Evolutionary conservation across 2,888 invertebrate species (phyloP).

Genomic region (Tuta absoluta): DNA sequence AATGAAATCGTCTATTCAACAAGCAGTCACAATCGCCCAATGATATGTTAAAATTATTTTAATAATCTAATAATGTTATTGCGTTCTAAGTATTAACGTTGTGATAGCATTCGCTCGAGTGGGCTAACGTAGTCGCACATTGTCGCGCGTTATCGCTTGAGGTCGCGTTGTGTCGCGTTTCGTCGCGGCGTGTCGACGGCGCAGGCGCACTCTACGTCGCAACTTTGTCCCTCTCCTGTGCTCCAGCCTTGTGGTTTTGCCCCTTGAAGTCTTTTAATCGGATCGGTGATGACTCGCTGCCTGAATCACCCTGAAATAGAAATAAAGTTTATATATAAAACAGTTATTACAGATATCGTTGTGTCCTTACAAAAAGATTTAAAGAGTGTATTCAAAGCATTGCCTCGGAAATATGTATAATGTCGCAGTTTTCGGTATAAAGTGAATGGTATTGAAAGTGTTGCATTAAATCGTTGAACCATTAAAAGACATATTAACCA

Average conservation of each 20-base stretch:
- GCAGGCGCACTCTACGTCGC: constrained; percentile 57
- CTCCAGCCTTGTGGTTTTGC: constrained; percentile 69
- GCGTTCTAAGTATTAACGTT: constrained; percentile 58
- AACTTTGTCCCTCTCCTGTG: constrained; percentile 64
- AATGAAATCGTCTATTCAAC: constrained; percentile 75
- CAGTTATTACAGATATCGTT: background rate
- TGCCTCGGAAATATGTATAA: no score
- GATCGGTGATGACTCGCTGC: constrained; percentile 84
- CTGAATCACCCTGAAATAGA: constrained; percentile 81
- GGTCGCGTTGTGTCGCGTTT: constrained; percentile 28
- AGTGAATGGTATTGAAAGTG: no score
- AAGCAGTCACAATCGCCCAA: constrained; percentile 82
- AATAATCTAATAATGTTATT: constrained; percentile 61
- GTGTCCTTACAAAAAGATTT: no score
- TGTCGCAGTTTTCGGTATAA: no score
- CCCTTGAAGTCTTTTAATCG: constrained; percentile 76
- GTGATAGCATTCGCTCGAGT: constrained; percentile 23
- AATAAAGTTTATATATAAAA: background rate
- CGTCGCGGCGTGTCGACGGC: constrained; percentile 23
- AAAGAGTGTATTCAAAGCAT: no score
- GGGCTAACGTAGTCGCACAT: constrained; percentile 17
- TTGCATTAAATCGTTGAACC: no score
- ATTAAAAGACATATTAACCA: no score
- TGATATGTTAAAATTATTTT: constrained; percentile 81
- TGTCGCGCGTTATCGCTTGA: constrained; percentile 12